Evolutionary conservation across 2,888 invertebrate species (phyloP), one percentile per base, ranked within the genome.

Genomic region (Pseudococcus viburni): DNA sequence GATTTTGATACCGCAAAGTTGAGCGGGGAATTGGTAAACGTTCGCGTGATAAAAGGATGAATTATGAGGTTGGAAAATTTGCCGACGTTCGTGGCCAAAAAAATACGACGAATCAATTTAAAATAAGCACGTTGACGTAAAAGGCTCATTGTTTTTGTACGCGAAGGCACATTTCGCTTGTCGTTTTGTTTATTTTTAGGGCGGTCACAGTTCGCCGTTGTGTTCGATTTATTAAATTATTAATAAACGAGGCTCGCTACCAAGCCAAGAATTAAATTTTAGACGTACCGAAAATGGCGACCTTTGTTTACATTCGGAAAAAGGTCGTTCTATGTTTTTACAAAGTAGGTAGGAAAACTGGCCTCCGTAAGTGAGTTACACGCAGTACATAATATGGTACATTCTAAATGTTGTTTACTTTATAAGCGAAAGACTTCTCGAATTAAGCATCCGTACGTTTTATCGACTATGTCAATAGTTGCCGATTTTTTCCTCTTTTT

Each of bases 151-250:
- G 86, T 86, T 86, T 86, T 86, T 77, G 86, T 46, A 86, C 68
- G 15, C 51, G 12, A 77, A n/a, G 22, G 86, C 42, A 19, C 68
- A 46, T 86, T 86, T 86, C 51, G 42, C 86, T 46, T 33, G 46
- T 68, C 77, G 68, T 73, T 68, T 86, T 86, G 86, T 86, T 86
- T 86, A 86, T 68, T 86, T 86, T 86, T 86, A 86, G 86, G 86
- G 86, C 86, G 86, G 86, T 86, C 86, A 46, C 73, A 48, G 46
- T 42, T 86, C 42, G 86, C 73, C 22, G 26, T 77, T 86, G 42
- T 68, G 26, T 86, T 86, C 86, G 68, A 86, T 86, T 86, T 86
- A 86, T 86, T 86, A 86, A 86, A 86, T 86, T 86, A 86, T 86
- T 86, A 86, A 86, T 86, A 86, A 80, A 86, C 86, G 68, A 86